Base-by-base conservation (phyloP, 2,113 vertebrate genomes). In the Ptilorrhoa leucosticta region DNA sequence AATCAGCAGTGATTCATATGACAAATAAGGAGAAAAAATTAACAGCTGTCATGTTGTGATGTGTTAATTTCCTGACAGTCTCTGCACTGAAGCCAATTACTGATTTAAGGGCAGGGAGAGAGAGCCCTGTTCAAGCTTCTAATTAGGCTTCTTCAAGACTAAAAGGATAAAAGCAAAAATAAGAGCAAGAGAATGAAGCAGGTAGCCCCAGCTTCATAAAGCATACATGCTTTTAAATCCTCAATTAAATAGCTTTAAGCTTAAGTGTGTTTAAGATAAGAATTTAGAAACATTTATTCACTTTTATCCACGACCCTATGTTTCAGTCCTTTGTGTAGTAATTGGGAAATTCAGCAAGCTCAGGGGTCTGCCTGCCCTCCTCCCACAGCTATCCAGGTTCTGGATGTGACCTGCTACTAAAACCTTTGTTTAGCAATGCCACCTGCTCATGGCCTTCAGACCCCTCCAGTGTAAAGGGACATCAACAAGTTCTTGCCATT, bases 21-120 rank as follows among this genome's bases (percentile, higher is more conserved):
- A 99, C 98, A 98, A 98, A 99, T 99, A 99, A 98, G 97, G 97
- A 98, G 98, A 98, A 99, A 99, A 99, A 99, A 99, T 99, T 98
- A 99, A 99, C 99, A 99, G 99, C 99, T 99, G 99, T 99, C 99
- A 99, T 98, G 96, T 98, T 99, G 98, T 99, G 99, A 99, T 99
- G 99, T 99, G 99, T 99, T 99, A 99, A 99, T 99, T 99, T 99
- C 98, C 99, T 99, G 99, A 99, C 99, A 99, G 99, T 98, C 98
- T 99, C 98, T 97, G 98, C 97, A 97, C 98, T 99, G 99, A 99
- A 99, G 99, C 99, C 99, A 99, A 99, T 99, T 99, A 99, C 99
- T 99, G 99, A 99, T 99, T 99, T 99, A 99, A 99, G 99, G 99
- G 98, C 99, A 99, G 98, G 97, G 98, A 98, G 98, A 98, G 98